Percentiles rank a stretch among this genome's conserved stretches.
phyloP scores from a whole-genome alignment of 2,888 invertebrate species.

The Plebejus argus region DNA sequence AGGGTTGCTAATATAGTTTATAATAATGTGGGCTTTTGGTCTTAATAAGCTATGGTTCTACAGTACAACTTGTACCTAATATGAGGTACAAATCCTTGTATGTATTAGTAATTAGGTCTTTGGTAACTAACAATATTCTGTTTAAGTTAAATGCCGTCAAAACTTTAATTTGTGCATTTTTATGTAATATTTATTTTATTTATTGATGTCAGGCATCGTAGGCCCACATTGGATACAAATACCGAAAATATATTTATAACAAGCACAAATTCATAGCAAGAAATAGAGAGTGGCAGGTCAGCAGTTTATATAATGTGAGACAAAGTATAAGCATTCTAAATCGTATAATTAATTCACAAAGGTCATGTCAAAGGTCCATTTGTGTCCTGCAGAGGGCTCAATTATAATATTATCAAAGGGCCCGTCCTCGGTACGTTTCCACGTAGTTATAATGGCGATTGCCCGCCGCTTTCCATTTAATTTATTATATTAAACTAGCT shows the following conservation, averaged over 20 bases:
- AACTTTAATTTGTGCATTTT: too few relatives aligned
- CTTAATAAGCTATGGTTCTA: neutral
- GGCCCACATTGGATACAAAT: too few relatives aligned
- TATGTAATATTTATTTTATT: too few relatives aligned
- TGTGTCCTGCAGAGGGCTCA: slow-evolving; percentile 22
- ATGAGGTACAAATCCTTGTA: neutral
- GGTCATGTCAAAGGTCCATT: slow-evolving; percentile 24
- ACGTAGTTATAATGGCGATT: slow-evolving; percentile 26
- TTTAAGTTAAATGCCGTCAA: too few relatives aligned
- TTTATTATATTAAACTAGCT: slow-evolving; percentile 9
- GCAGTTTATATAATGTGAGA: neutral
- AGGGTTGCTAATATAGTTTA: slow-evolving; percentile 21
- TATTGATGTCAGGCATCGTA: too few relatives aligned
- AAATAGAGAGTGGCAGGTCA: neutral
- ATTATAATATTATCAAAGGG: slow-evolving; percentile 22
- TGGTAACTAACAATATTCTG: too few relatives aligned
- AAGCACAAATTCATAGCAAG: neutral
- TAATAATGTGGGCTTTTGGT: neutral
- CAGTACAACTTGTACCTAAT: neutral
- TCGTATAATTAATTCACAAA: slow-evolving; percentile 8
- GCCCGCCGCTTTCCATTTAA: slow-evolving; percentile 13
- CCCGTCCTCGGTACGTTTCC: slow-evolving; percentile 10
- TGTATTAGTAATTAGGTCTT: too few relatives aligned
- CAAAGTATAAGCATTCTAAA: slow-evolving; percentile 3
- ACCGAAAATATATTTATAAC: neutral